phyloP scores from a whole-genome alignment of 2,797 vertebrate genomes.

The Hyperoplus lanceolatus region DNA sequence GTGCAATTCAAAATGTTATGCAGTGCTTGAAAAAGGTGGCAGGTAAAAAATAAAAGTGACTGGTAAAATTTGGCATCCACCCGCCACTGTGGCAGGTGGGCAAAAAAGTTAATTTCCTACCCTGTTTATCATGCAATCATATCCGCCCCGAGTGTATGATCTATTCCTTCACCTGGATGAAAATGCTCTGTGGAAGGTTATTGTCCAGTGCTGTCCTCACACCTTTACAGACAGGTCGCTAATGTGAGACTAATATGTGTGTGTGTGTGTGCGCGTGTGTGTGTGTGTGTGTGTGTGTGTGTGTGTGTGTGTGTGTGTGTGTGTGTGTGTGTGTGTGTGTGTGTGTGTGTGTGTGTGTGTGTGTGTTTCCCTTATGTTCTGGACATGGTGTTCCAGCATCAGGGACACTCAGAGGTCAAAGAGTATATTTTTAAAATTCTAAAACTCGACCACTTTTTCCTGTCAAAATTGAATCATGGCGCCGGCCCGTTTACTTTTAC shows the following conservation, averaged over 20 bases:
- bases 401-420: slow-evolving; percentile 51
- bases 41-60: too few relatives aligned
- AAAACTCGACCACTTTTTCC: slow-evolving; percentile 35
- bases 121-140: not conserved
- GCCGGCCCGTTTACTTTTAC: slow-evolving; percentile 53
- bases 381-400: slow-evolving; percentile 6
- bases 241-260: slow-evolving; percentile 13
- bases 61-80: too few relatives aligned
- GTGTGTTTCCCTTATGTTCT: slow-evolving; percentile 6
- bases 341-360: not conserved
- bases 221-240: slow-evolving; percentile 6
- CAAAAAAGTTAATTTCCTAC: too few relatives aligned
- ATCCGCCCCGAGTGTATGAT: not conserved
- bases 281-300: too few relatives aligned
- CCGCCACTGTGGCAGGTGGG: too few relatives aligned
- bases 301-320: too few relatives aligned
- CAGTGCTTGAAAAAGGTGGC: too few relatives aligned
- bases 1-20: too few relatives aligned
- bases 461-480: slow-evolving; percentile 58
- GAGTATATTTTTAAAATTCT: slow-evolving; percentile 29
- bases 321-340: not conserved
- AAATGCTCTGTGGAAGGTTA: not conserved
- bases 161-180: not conserved
- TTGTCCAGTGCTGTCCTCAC: not conserved
- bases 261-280: too few relatives aligned